phyloP scores from a whole-genome alignment of 2,113 vertebrate species.

The Colinus virginianus region DNA sequence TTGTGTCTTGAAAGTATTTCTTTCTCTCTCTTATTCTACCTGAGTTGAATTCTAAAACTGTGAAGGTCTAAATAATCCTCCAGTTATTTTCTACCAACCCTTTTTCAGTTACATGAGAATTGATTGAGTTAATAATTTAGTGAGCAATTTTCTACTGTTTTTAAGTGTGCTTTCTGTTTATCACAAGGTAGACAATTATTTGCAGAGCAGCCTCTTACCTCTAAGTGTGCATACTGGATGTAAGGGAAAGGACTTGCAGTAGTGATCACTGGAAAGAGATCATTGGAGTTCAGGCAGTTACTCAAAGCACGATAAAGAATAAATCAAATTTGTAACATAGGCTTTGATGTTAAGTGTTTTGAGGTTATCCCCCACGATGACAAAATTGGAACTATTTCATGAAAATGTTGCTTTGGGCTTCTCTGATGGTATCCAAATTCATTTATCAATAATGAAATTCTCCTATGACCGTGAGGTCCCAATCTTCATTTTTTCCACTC shows the following conservation, averaged over 20 bases:
- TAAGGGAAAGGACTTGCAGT: neutral
- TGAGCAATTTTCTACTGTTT: neutral
- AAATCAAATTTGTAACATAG: neutral
- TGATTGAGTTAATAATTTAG: neutral
- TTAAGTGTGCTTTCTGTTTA: neutral
- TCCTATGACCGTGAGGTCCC: neutral
- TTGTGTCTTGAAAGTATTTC: neutral
- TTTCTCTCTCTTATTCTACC: neutral
- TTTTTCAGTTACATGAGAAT: neutral
- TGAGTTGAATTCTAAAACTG: neutral
- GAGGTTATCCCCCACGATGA: neutral
- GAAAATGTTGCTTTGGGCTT: neutral
- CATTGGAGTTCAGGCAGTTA: neutral
- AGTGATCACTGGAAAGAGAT: neutral
- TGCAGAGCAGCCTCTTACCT: neutral
- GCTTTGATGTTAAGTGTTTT: neutral
- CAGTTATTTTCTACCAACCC: neutral
- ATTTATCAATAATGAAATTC: neutral
- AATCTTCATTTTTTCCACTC: neutral
- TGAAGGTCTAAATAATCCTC: neutral
- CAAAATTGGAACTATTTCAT: neutral
- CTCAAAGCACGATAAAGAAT: neutral
- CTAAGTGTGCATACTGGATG: neutral
- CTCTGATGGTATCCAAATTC: neutral
- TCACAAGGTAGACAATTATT: neutral